A percentile compares a stretch with the other conserved stretches of the same genome.
phyloP scores from a whole-genome alignment of 2,113 vertebrate genomes.

The Sialia sialis region DNA sequence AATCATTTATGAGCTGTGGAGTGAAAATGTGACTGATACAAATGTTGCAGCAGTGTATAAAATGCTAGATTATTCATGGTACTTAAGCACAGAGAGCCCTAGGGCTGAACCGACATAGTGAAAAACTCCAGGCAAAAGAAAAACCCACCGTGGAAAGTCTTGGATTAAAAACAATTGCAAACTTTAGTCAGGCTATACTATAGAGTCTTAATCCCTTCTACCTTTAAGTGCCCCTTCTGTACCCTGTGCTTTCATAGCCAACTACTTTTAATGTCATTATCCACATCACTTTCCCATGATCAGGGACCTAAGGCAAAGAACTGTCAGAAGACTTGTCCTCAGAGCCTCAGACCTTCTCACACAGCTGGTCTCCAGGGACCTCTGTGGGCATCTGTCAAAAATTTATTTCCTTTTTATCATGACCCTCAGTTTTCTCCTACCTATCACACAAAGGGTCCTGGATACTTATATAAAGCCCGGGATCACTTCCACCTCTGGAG shows the following conservation, averaged over 20 bases:
- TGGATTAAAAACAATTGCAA: background rate
- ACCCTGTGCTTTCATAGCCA: background rate
- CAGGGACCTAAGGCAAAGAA: background rate
- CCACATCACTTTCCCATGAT: background rate
- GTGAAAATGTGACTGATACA: background rate
- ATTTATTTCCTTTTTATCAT: background rate
- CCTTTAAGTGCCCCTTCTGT: background rate
- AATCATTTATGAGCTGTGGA: background rate
- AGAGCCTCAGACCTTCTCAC: background rate
- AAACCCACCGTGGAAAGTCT: background rate
- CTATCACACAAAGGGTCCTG: background rate
- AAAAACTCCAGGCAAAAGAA: background rate
- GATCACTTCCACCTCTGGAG: background rate
- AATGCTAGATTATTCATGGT: conserved; percentile 35
- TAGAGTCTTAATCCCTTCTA: background rate
- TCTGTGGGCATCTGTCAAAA: background rate
- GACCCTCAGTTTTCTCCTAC: background rate
- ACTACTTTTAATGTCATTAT: background rate
- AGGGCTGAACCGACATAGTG: background rate
- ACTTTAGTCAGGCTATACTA: background rate
- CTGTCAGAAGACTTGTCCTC: background rate
- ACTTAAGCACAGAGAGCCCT: conserved; percentile 9
- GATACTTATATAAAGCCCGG: background rate
- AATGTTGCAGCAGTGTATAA: conserved; percentile 16
- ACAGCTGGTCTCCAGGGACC: background rate